Percentiles rank a stretch among this genome's conserved stretches.
Conservation (phyloP, 2,888 invertebrate species). For the Eupithecia vulgata region DNA sequence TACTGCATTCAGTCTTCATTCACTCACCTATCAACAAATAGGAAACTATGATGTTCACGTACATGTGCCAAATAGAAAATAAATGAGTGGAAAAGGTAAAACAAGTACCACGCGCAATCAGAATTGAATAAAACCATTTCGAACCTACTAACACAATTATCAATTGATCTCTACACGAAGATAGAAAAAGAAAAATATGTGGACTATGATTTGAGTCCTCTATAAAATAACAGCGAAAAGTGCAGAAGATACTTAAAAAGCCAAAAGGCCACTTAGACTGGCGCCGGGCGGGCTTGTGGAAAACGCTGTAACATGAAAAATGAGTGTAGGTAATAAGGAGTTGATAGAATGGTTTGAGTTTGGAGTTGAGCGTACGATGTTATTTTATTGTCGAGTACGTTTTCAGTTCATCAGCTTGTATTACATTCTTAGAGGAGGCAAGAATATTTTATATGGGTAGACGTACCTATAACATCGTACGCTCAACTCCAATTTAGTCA, state of each 20-base stretch:
- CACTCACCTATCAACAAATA: too few relatives aligned
- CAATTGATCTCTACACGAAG: not conserved
- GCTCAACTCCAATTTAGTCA: too few relatives aligned
- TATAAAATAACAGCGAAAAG: conserved; percentile 23
- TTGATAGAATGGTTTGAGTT: conserved; percentile 67
- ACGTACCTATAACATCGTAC: too few relatives aligned
- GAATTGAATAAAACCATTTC: not conserved
- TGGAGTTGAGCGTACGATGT: conserved; percentile 56
- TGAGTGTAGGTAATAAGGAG: conserved; percentile 52
- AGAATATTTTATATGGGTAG: not conserved
- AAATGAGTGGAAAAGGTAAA: too few relatives aligned
- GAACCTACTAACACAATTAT: not conserved
- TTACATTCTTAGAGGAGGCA: not conserved
- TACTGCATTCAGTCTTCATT: too few relatives aligned
- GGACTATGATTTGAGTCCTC: not conserved
- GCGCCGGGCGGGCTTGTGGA: conserved; percentile 69
- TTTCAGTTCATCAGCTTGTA: not conserved
- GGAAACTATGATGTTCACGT: too few relatives aligned
- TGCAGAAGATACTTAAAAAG: conserved; percentile 53
- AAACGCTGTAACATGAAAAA: conserved; percentile 74
- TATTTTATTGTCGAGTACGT: conserved; percentile 40
- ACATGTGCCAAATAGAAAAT: too few relatives aligned
- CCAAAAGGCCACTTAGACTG: conserved; percentile 71
- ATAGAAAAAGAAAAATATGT: not conserved
- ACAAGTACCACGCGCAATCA: not conserved